Base-by-base conservation (phyloP, 2,797 vertebrate species). In the Lates japonicus region DNA sequence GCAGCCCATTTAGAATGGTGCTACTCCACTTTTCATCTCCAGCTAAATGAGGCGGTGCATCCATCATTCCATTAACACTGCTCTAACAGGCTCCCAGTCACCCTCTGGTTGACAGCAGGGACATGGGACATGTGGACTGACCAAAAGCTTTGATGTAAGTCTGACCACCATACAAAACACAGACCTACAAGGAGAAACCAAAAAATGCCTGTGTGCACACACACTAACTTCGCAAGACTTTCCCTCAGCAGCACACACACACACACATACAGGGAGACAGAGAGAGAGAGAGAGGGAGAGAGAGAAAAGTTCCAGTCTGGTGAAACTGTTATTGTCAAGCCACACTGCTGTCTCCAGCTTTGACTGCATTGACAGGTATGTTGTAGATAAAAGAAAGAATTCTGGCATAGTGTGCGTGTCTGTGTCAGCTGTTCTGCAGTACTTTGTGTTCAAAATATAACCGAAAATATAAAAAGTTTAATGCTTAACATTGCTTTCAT, bases 51-150 rank as follows among this genome's bases (percentile, higher is more conserved):
- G 88, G 90, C 87, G 76, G 85, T 83, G 74, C 92, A 93, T 94
- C 88, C 82, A 93, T 94, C 94, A 94, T 92, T 91, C 84, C 76
- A 91, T 93, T 90, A 92, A 86, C 85, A 22, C 88, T 41, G 77
- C 73, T 80, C 71, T 69, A 87, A 91, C 87, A 91, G 88, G 85
- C 84, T 87, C 82, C 68, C 76, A 70, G 87, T 90, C 86, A 82
- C 87, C 83, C 89, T 78, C 51, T 77, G 68, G 67, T 83, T 87
- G 88, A 92, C 89, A 90, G 89, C 81, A 41, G 84, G 74, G 84
- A 90, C 83, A 90, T 33, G 82, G 89, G 85, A 91, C 87, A 91
- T 90, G 86, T 87, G 89, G 81, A 91, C 85, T 73, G 80, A 84
- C 81, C 78, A 11, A 68, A 75, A 57, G 74, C 91, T 92, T 93